phyloP scores from a whole-genome alignment of 2,888 invertebrate species.

The Epirrhoe alternata region DNA sequence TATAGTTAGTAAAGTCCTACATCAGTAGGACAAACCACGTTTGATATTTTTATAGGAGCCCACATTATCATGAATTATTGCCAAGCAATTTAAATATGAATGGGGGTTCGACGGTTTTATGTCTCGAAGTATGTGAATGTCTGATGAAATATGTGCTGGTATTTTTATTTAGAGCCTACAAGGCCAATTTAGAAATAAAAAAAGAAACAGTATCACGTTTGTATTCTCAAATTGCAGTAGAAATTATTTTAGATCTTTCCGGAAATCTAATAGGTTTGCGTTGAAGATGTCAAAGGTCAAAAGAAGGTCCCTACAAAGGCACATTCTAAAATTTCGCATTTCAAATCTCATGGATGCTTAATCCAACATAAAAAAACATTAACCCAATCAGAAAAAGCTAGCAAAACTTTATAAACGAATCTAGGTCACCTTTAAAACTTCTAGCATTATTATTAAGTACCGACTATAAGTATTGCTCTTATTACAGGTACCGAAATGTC shows the following conservation, averaged over 20 bases:
- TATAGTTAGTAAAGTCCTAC: slow-evolving; percentile 12
- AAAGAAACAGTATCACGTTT: too few relatives aligned
- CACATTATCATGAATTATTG: slow-evolving; percentile 79
- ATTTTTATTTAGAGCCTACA: slow-evolving; percentile 9
- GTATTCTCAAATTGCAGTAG: too few relatives aligned
- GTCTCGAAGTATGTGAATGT: slow-evolving; percentile 51
- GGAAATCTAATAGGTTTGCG: too few relatives aligned
- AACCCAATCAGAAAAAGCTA: too few relatives aligned
- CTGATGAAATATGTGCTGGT: slow-evolving; percentile 24
- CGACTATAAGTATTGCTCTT: neutral
- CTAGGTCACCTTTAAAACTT: neutral
- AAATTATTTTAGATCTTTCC: too few relatives aligned
- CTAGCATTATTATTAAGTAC: neutral
- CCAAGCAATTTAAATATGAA: slow-evolving; percentile 77
- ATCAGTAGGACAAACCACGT: slow-evolving; percentile 52
- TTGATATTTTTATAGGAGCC: slow-evolving; percentile 80
- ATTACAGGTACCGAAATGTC: neutral
- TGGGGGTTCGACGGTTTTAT: slow-evolving; percentile 72
- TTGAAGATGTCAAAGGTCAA: too few relatives aligned
- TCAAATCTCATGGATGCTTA: too few relatives aligned
- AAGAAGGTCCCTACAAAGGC: too few relatives aligned
- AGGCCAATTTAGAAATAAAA: neutral
- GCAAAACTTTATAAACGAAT: neutral
- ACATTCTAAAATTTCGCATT: too few relatives aligned
- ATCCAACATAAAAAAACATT: too few relatives aligned